A percentile compares a stretch with the other conserved stretches of the same genome.
Evolutionary conservation across 2,888 invertebrate species (phyloP).

Genomic region (Stenoptilia bipunctidactyla): DNA sequence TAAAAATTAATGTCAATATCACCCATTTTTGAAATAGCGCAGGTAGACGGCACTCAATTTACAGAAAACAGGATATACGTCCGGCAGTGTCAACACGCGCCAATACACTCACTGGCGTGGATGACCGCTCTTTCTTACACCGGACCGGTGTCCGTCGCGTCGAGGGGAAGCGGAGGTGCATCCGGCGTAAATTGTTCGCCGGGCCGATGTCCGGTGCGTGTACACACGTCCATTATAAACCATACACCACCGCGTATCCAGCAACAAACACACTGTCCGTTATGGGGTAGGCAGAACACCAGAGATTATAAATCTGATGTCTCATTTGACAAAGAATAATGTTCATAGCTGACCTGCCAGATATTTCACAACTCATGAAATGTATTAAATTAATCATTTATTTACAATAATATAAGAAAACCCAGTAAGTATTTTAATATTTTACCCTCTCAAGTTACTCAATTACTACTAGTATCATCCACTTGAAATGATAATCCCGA

Average conservation of each 20-base stretch:
- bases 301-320: background rate
- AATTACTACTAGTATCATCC: too few relatives aligned
- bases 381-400: too few relatives aligned
- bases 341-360: too few relatives aligned
- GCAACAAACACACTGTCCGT: constrained; percentile 5
- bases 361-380: too few relatives aligned
- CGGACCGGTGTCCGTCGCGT: constrained; percentile 20
- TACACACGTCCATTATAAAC: constrained; percentile 18
- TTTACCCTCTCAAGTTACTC: too few relatives aligned
- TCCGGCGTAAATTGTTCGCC: constrained; percentile 21
- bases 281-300: background rate
- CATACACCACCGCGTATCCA: constrained; percentile 16
- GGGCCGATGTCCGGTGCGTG: constrained; percentile 20
- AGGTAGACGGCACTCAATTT: constrained; percentile 18
- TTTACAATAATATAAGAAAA: too few relatives aligned
- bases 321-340: background rate
- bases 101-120: constrained; percentile 17
- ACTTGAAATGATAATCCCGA: too few relatives aligned
- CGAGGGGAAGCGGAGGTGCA: constrained; percentile 19
- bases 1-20: constrained; percentile 20
- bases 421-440: too few relatives aligned
- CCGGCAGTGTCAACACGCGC: constrained; percentile 19
- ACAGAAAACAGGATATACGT: constrained; percentile 19
- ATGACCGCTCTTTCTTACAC: constrained; percentile 16
- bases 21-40: constrained; percentile 17